Conservation (phyloP, 1,140 invertebrate species). For the Oryctes rhinoceros region DNA sequence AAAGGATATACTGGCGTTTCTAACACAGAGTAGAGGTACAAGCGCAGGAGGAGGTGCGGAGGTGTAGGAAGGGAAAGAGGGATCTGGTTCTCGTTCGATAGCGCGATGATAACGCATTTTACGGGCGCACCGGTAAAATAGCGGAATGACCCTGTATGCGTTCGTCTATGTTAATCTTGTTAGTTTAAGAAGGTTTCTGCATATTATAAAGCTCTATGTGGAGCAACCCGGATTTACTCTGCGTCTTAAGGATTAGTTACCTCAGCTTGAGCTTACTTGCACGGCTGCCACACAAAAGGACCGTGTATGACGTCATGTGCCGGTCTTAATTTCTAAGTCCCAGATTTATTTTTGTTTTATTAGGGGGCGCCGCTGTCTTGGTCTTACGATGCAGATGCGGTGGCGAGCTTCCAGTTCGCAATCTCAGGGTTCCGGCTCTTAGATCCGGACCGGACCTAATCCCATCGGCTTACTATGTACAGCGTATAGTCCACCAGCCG, state of each 20-base stretch:
- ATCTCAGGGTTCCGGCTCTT: slow-evolving; percentile 57
- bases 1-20: slow-evolving; percentile 6
- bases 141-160: slow-evolving; percentile 49
- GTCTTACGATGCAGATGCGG: slow-evolving; percentile 59
- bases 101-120: slow-evolving; percentile 5
- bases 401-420: slow-evolving; percentile 50
- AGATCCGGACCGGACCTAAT: slow-evolving; percentile 59
- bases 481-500: slow-evolving; percentile 61
- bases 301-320: slow-evolving; percentile 47
- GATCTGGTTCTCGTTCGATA: slow-evolving; percentile 9
- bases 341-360: slow-evolving; percentile 59
- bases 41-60: not conserved
- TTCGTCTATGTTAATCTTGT: slow-evolving; percentile 72
- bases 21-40: not conserved
- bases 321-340: slow-evolving; percentile 54
- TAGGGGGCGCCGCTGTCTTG: slow-evolving; percentile 49
- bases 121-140: slow-evolving; percentile 3
- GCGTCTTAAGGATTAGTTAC: slow-evolving; percentile 69
- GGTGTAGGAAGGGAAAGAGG: not conserved
- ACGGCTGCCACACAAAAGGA: slow-evolving; percentile 56
- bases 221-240: slow-evolving; percentile 57
- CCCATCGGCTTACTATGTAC: slow-evolving; percentile 59
- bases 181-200: slow-evolving; percentile 74
- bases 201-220: slow-evolving; percentile 69
- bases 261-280: slow-evolving; percentile 52